Base-by-base conservation (phyloP, 2,113 vertebrate genomes). In the Suncus etruscus region DNA sequence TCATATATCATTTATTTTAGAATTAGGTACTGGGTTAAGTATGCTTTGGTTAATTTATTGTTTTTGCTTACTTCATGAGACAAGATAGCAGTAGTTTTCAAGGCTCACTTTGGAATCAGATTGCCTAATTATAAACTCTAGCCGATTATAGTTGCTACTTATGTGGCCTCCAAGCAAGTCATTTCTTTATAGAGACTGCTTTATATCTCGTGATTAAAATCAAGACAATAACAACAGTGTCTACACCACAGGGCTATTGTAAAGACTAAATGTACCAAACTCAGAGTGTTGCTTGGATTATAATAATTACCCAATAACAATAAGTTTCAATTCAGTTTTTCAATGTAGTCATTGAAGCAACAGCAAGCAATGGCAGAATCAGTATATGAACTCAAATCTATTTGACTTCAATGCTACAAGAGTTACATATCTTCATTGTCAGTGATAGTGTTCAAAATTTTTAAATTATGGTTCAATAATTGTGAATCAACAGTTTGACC, bases 361-460 rank as follows among this genome's bases (percentile, higher is more conserved):
- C 29, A 51, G 24, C 63, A 51, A 94, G 25, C 1, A 70, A 51
- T 7, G 1, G 3, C 45, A 31, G 75, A 86, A 58, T 32, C 16
- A 51, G 77, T 54, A 82, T 63, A 54, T 75, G n/a, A 90, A 74
- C 75, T 75, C 66, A 63, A 39, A 9, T 83, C 27, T 84, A 61
- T 73, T 81, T 68, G 75, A 83, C 15, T 48, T 3, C 47, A 83
- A 47, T 54, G 8, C 20, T 81, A 39, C 11, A 11, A 32, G 6
- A 76, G n/a, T 72, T 84, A 88, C 54, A 74, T 3, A 20, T 27
- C 77, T 69, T 39, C 27, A 25, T 1, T 25, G 11, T 32, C 31
- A 58, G 45, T 18, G 20, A 51, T 20, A 47, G 73, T 45, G 32
- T 83, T 80, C n/a, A 89, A 78, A 91, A 81, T 87, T 29, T 91